phyloP scores from a whole-genome alignment of 2,888 invertebrate genomes.

The Cantharis rustica region DNA sequence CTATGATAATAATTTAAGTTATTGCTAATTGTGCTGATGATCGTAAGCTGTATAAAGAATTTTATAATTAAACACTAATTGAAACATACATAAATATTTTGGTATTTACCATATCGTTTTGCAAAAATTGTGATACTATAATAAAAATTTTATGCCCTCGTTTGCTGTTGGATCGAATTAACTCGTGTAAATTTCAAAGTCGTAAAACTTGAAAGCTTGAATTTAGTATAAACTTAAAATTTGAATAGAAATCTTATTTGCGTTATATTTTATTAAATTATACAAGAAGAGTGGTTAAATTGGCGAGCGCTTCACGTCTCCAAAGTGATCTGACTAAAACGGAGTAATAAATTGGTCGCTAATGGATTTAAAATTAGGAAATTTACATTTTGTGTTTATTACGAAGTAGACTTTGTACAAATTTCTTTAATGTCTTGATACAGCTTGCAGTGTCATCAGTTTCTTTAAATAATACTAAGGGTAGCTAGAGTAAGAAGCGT shows the following conservation, averaged over 20 bases:
- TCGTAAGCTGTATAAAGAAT: neutral
- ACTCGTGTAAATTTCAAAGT: neutral
- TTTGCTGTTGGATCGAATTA: too few relatives aligned
- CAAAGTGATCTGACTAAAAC: neutral
- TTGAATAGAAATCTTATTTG: neutral
- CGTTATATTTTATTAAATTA: neutral
- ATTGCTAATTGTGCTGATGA: neutral
- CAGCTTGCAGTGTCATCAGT: neutral
- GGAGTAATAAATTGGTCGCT: neutral
- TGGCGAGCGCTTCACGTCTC: neutral
- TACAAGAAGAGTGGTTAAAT: neutral
- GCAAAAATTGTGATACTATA: neutral
- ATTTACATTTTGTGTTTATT: neutral
- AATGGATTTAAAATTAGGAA: neutral
- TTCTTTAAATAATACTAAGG: neutral
- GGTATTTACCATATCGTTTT: neutral
- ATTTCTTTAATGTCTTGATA: neutral
- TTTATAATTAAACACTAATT: neutral
- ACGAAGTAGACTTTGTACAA: neutral
- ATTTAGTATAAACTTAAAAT: neutral
- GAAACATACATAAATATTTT: neutral
- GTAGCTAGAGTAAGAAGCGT: neutral
- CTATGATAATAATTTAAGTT: slow-evolving; percentile 24
- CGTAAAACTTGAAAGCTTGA: neutral
- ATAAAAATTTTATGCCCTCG: too few relatives aligned